Evolutionary conservation across 1,140 invertebrate species (phyloP).

Genomic region (Apis cerana): DNA sequence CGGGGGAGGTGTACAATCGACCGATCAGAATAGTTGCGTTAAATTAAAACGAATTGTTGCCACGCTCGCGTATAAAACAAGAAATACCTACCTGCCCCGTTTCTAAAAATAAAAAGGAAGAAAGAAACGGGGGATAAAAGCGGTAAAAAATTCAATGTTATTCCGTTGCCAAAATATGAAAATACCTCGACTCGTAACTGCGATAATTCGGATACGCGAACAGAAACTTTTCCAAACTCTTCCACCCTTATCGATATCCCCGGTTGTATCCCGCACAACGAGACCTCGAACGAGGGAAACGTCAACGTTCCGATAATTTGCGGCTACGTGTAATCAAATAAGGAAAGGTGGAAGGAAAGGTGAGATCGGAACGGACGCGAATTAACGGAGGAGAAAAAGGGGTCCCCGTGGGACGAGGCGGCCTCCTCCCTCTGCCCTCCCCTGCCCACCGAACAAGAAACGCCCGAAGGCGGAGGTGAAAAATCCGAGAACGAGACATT

Average conservation of each 20-base stretch:
- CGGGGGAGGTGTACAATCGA: not conserved
- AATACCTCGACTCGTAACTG: too few relatives aligned
- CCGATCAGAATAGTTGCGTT: slow-evolving; percentile 1
- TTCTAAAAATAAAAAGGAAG: too few relatives aligned
- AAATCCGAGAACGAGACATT: slow-evolving; percentile 51
- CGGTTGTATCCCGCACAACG: not conserved
- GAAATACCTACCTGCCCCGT: too few relatives aligned
- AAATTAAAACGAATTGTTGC: not conserved
- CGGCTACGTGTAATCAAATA: slow-evolving; percentile 24
- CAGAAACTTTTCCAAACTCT: too few relatives aligned
- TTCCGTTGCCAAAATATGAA: too few relatives aligned
- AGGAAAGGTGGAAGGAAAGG: not conserved
- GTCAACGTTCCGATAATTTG: slow-evolving; percentile 17
- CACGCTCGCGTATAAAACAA: not conserved
- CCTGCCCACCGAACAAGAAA: too few relatives aligned
- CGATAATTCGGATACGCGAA: too few relatives aligned
- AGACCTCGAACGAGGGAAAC: not conserved
- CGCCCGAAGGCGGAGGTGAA: slow-evolving; percentile 42
- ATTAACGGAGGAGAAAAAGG: slow-evolving; percentile 38
- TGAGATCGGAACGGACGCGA: slow-evolving; percentile 26
- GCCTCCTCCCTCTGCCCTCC: too few relatives aligned
- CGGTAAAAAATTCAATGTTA: too few relatives aligned
- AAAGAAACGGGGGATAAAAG: too few relatives aligned
- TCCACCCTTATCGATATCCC: slow-evolving; percentile 4
- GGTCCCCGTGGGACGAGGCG: not conserved